These are phyloP conservation scores for Dyspetes luteomarginatus DNA, from an alignment of 2,888 invertebrate species.

Conservation along the genomic window DNA sequence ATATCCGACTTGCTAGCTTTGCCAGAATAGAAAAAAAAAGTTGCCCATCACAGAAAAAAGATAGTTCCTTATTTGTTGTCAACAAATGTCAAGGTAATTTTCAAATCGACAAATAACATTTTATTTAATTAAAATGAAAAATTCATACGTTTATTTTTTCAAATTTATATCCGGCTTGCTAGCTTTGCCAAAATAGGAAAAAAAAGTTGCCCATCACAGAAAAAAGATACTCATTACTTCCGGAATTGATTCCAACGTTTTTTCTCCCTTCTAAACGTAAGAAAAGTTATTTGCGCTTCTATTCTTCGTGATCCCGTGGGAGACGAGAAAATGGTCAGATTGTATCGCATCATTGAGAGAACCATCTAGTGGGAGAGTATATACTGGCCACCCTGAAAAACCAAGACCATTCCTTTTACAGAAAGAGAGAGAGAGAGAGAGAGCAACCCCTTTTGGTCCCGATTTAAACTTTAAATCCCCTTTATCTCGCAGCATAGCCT, in stretches of 20 bases:
- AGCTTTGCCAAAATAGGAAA: neutral
- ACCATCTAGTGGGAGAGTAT: conserved; percentile 52
- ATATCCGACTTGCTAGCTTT: too few relatives aligned
- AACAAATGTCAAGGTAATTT: too few relatives aligned
- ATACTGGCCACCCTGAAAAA: conserved; percentile 70
- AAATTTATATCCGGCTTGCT: too few relatives aligned
- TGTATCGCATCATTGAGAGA: conserved; percentile 72
- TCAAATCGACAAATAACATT: too few relatives aligned
- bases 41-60: too few relatives aligned
- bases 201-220: neutral
- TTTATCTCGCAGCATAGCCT: conserved; percentile 80
- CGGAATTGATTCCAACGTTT: conserved; percentile 3
- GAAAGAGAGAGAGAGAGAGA: conserved; percentile 13
- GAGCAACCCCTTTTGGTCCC: conserved; percentile 66
- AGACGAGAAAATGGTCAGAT: conserved; percentile 75
- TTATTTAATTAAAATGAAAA: too few relatives aligned
- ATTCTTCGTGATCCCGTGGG: conserved; percentile 51
- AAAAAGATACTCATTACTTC: neutral
- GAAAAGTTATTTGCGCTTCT: conserved; percentile 29
- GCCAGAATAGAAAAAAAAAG: too few relatives aligned
- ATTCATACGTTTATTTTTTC: too few relatives aligned
- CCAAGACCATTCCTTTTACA: conserved; percentile 49
- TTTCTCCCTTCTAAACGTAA: conserved; percentile 26
- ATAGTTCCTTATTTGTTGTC: too few relatives aligned
- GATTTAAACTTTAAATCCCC: conserved; percentile 82